Conservation (phyloP, 2,888 invertebrate genomes). For the Morpho deidamia region DNA sequence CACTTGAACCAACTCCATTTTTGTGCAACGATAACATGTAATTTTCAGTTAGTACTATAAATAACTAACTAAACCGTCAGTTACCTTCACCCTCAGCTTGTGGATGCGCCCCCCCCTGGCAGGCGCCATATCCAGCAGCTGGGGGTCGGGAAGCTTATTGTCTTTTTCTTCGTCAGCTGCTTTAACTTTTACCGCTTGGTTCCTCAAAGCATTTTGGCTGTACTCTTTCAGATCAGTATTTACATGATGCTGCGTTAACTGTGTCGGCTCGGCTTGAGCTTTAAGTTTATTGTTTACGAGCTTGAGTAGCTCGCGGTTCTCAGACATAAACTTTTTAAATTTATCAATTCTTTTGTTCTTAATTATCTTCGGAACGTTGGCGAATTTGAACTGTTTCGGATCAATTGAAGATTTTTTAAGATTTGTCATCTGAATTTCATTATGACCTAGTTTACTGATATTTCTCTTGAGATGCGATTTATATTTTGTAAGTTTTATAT, state of each 20-base stretch:
- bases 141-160: constrained; percentile 22
- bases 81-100: constrained; percentile 36
- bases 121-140: constrained; percentile 48
- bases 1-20: background rate
- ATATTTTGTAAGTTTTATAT: background rate
- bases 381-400: too few relatives aligned
- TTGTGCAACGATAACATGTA: background rate
- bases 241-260: too few relatives aligned
- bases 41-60: too few relatives aligned
- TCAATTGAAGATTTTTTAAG: too few relatives aligned
- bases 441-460: background rate
- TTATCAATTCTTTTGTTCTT: constrained; percentile 22
- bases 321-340: constrained; percentile 29
- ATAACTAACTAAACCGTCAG: too few relatives aligned
- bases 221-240: too few relatives aligned
- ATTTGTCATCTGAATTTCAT: background rate
- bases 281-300: constrained; percentile 22
- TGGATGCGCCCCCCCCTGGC: constrained; percentile 41
- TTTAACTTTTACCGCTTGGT: background rate
- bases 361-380: background rate
- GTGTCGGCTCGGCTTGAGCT: background rate
- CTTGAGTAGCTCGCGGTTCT: constrained; percentile 30
- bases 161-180: background rate
- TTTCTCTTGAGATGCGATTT: background rate
- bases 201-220: background rate